Conservation (phyloP, 1,140 invertebrate genomes). For the Physella acuta region DNA sequence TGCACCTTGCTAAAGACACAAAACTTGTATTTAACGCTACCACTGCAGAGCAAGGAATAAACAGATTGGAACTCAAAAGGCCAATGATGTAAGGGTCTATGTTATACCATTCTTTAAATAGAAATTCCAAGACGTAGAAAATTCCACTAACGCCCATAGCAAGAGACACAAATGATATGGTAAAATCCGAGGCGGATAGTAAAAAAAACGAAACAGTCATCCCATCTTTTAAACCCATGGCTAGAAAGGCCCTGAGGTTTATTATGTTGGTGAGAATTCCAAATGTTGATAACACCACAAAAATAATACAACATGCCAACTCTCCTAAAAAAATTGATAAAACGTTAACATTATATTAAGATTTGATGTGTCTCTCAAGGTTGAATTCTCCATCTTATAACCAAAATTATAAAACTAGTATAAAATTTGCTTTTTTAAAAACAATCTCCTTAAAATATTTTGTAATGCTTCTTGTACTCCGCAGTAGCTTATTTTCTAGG, state of each 20-base stretch:
- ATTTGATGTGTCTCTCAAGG: too few relatives aligned
- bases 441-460: too few relatives aligned
- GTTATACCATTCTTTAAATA: not conserved
- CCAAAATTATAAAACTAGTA: too few relatives aligned
- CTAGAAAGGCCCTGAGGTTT: slow-evolving; percentile 10
- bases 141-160: not conserved
- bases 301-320: not conserved
- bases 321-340: too few relatives aligned
- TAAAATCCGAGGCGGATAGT: not conserved
- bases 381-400: too few relatives aligned
- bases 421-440: too few relatives aligned
- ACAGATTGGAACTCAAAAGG: not conserved
- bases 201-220: slow-evolving; percentile 13
- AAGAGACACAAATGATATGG: not conserved
- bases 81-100: not conserved
- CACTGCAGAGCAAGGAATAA: not conserved
- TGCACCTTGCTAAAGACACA: not conserved
- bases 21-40: not conserved
- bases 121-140: not conserved
- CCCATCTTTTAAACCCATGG: slow-evolving; percentile 13
- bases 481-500: too few relatives aligned
- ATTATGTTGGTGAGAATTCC: slow-evolving; percentile 8
- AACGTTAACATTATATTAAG: too few relatives aligned
- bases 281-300: not conserved
- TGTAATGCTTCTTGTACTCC: too few relatives aligned